phyloP scores from a whole-genome alignment of 2,888 invertebrate genomes.

The Andrena fulva region DNA sequence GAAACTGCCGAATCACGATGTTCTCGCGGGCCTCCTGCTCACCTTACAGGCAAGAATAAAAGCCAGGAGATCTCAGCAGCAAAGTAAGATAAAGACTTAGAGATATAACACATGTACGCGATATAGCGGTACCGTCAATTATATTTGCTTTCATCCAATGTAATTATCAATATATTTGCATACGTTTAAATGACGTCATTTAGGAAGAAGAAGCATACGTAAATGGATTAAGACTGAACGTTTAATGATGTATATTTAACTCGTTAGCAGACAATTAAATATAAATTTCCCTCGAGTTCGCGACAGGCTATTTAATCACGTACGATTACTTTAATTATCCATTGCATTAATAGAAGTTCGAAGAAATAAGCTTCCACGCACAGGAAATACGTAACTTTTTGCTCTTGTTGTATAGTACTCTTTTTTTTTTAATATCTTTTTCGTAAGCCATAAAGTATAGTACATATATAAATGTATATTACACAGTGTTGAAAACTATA shows the following conservation, averaged over 20 bases:
- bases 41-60: conserved; percentile 94
- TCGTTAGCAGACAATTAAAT: conserved; percentile 18
- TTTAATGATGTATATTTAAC: conserved; percentile 31
- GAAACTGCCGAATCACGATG: conserved; percentile 95
- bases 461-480: conserved; percentile 49
- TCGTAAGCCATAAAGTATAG: conserved; percentile 29
- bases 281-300: conserved; percentile 26
- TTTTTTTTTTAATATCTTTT: conserved; percentile 12
- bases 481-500: conserved; percentile 33
- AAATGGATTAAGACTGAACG: conserved; percentile 57
- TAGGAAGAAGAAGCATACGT: conserved; percentile 23
- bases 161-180: conserved; percentile 36
- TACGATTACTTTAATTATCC: conserved; percentile 10
- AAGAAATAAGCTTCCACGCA: conserved; percentile 27
- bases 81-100: conserved; percentile 71
- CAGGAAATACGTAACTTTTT: conserved; percentile 29
- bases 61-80: conserved; percentile 85
- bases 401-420: conserved; percentile 35
- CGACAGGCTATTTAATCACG: not conserved
- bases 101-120: not conserved
- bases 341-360: not conserved
- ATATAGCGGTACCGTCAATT: conserved; percentile 7
- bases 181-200: conserved; percentile 22
- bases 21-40: conserved; percentile 91
- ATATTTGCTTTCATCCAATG: conserved; percentile 12